Evolutionary conservation across 2,888 invertebrate species (phyloP).

Genomic region (Eledone cirrhosa): DNA sequence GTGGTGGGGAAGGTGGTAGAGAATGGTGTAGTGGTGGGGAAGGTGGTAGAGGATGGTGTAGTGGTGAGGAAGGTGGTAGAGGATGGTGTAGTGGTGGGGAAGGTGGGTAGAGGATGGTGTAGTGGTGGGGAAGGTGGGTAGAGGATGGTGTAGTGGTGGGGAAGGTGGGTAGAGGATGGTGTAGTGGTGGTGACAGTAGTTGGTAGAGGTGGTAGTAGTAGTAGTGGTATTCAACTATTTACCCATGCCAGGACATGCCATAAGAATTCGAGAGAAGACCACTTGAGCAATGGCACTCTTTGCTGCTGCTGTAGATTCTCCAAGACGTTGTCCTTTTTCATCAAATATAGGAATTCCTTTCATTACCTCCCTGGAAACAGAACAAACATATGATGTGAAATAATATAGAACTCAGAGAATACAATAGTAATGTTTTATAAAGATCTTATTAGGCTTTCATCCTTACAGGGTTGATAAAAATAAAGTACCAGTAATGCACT

Average conservation of each 20-base stretch:
- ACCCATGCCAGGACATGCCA: slow-evolving; percentile 98
- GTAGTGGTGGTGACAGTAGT: neutral
- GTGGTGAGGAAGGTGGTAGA: too few species aligned
- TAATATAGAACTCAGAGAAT: too few species aligned
- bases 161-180: neutral
- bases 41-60: too few species aligned
- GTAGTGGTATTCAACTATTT: slow-evolving; percentile 50
- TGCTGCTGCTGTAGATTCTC: slow-evolving; percentile 76
- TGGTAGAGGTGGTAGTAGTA: too few species aligned
- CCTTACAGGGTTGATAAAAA: too few species aligned
- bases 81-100: neutral
- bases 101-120: neutral
- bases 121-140: too few species aligned
- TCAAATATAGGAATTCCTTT: slow-evolving; percentile 86
- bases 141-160: too few species aligned
- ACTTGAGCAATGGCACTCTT: slow-evolving; percentile 86
- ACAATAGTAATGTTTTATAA: too few species aligned
- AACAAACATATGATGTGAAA: neutral
- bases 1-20: neutral
- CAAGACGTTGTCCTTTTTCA: slow-evolving; percentile 77
- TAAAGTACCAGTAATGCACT: too few species aligned
- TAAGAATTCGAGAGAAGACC: slow-evolving; percentile 84
- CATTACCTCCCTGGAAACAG: slow-evolving; percentile 75
- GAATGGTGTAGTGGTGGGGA: too few species aligned
- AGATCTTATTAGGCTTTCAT: too few species aligned